Conservation (phyloP, 92 coral and sea anemone species). For the Palythoa heliodiscus region DNA sequence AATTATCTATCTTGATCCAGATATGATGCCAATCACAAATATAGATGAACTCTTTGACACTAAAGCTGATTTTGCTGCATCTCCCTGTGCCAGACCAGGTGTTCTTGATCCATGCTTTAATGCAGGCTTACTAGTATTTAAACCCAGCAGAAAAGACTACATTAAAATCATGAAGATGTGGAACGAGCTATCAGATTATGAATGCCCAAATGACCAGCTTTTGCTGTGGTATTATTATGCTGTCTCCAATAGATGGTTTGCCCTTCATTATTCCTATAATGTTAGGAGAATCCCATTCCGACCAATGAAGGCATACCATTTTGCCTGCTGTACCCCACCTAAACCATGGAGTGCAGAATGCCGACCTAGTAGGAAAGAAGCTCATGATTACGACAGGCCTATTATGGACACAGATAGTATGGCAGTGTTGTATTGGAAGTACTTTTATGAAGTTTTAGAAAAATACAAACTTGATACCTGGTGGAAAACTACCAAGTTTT, state of each 20-base stretch:
- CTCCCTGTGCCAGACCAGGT: constrained; percentile 82
- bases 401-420: constrained; percentile 54
- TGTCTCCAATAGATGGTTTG: constrained; percentile 49
- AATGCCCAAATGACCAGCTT: constrained; percentile 78
- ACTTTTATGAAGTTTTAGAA: constrained; percentile 63
- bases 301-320: constrained; percentile 77
- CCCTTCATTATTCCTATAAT: constrained; percentile 59
- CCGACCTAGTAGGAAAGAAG: constrained; percentile 73
- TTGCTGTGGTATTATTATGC: constrained; percentile 81
- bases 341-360: constrained; percentile 76
- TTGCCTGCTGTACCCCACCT: constrained; percentile 76
- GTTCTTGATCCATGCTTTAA: constrained; percentile 89
- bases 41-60: constrained; percentile 87
- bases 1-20: constrained; percentile 88
- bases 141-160: constrained; percentile 52
- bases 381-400: constrained; percentile 55
- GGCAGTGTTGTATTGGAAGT: constrained; percentile 72
- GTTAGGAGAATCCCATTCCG: constrained; percentile 63
- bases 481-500: constrained; percentile 79
- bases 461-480: constrained; percentile 61
- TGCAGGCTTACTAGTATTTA: constrained; percentile 86
- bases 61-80: constrained; percentile 84
- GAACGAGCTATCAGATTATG: constrained; percentile 49
- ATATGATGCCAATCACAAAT: constrained; percentile 84
- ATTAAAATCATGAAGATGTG: constrained; percentile 61